These are phyloP conservation scores for Centropus bengalensis DNA, from an alignment of 2,113 vertebrate genomes.

Conservation along the genomic window DNA sequence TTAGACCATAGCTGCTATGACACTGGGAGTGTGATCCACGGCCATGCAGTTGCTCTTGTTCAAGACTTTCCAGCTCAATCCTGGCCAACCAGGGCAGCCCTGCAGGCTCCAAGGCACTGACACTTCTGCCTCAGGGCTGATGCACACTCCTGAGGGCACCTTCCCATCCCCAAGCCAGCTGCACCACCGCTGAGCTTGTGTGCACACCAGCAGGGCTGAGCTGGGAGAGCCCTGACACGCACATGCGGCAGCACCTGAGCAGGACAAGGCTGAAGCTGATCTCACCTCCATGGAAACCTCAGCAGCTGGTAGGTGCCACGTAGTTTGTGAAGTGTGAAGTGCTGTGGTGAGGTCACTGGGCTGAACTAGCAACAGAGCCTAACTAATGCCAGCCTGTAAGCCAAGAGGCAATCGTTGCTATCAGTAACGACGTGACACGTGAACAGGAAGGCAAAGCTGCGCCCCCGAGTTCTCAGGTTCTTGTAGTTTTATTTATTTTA, in stretches of 20 bases:
- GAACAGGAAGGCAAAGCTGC: not conserved
- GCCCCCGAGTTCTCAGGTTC: accelerated
- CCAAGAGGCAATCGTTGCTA: not conserved
- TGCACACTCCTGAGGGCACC: not conserved
- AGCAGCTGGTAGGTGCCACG: not conserved
- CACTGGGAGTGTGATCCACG: not conserved
- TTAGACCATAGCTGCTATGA: not conserved
- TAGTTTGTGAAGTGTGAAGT: not conserved
- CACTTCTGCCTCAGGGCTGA: accelerated
- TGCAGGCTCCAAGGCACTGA: accelerated
- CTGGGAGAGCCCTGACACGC: accelerated
- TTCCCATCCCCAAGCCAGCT: accelerated
- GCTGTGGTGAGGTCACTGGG: not conserved
- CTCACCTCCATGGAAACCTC: not conserved
- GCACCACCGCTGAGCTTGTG: accelerated
- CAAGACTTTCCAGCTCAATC: not conserved
- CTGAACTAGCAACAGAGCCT: not conserved
- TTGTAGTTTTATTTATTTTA: not conserved
- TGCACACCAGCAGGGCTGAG: accelerated
- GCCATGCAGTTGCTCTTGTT: accelerated
- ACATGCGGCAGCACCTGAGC: accelerated
- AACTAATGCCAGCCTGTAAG: not conserved
- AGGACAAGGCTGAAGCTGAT: not conserved
- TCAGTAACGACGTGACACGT: accelerated
- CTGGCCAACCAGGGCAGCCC: not conserved